Evolutionary conservation across 2,888 invertebrate genomes (phyloP).

Genomic region (Antitype chi): DNA sequence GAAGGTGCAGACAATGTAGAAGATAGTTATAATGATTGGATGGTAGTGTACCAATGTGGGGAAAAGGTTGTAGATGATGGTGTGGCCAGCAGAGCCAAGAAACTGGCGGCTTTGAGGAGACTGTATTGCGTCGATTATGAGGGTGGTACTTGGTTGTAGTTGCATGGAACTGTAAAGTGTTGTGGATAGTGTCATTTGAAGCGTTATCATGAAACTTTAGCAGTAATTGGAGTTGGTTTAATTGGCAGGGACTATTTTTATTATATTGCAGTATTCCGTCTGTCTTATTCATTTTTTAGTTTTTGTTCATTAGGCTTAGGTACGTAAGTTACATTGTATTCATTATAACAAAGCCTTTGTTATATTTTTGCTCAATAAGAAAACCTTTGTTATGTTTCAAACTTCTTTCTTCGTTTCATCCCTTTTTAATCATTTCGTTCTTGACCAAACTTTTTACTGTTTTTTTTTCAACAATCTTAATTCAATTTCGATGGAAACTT

Average conservation of each 20-base stretch:
- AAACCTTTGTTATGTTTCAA: neutral
- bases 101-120: constrained; percentile 77
- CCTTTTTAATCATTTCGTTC: no score
- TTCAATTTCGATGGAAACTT: neutral
- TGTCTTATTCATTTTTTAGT: neutral
- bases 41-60: constrained; percentile 50
- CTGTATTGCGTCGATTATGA: constrained; percentile 78
- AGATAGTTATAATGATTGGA: constrained; percentile 54
- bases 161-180: constrained; percentile 14
- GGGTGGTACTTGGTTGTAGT: constrained; percentile 69
- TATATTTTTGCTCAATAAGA: neutral
- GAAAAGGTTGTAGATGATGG: constrained; percentile 65
- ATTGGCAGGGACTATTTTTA: neutral
- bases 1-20: constrained; percentile 41
- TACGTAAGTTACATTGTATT: neutral
- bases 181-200: constrained; percentile 16
- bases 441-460: neutral
- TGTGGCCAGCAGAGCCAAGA: constrained; percentile 73
- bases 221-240: neutral
- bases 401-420: neutral
- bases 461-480: neutral
- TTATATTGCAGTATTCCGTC: neutral
- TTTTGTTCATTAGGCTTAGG: neutral
- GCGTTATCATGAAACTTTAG: constrained; percentile 1
- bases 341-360: neutral